Evolutionary conservation across 1,140 invertebrate species (phyloP).

Genomic region (Drosophila ohnishii): DNA sequence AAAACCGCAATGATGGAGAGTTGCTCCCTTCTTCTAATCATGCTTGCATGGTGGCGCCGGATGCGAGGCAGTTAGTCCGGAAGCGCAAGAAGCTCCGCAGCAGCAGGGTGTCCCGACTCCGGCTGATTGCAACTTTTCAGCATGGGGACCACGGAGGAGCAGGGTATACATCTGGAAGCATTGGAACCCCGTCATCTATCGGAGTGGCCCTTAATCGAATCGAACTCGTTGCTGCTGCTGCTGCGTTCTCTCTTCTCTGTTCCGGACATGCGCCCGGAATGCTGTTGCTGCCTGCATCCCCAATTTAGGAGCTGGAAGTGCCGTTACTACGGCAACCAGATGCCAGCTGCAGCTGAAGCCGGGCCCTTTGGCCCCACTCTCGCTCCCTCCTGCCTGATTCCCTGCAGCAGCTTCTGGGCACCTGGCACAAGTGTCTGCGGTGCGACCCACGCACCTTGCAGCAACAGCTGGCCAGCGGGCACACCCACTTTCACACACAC

Average conservation of each 20-base stretch:
- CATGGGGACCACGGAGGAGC: not conserved
- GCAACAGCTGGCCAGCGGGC: conserved; percentile 43
- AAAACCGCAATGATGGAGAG: conserved; percentile 1
- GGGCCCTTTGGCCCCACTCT: not conserved
- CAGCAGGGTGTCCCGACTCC: conserved; percentile 20
- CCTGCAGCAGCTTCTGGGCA: conserved; percentile 42
- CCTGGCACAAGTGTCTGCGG: conserved; percentile 74
- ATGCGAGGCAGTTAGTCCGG: conserved; percentile 49
- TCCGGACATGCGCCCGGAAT: conserved; percentile 64
- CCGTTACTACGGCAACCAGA: conserved; percentile 15
- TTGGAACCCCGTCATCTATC: conserved; percentile 35
- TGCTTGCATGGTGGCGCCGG: conserved; percentile 45
- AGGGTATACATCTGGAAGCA: conserved; percentile 37
- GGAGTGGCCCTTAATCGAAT: conserved; percentile 56
- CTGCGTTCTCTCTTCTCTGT: conserved; percentile 30
- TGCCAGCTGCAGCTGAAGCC: conserved; percentile 9
- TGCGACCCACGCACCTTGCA: conserved; percentile 58
- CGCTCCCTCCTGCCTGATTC: not conserved
- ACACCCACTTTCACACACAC: conserved; percentile 5
- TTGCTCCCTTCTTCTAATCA: conserved; percentile 57
- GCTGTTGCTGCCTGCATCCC: conserved; percentile 46
- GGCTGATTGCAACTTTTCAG: not conserved
- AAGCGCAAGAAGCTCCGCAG: conserved; percentile 25
- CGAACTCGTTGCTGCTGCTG: conserved; percentile 26
- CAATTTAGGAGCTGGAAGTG: conserved; percentile 41